Base-by-base conservation (phyloP, 2,888 invertebrate species). In the Emmelina monodactyla region DNA sequence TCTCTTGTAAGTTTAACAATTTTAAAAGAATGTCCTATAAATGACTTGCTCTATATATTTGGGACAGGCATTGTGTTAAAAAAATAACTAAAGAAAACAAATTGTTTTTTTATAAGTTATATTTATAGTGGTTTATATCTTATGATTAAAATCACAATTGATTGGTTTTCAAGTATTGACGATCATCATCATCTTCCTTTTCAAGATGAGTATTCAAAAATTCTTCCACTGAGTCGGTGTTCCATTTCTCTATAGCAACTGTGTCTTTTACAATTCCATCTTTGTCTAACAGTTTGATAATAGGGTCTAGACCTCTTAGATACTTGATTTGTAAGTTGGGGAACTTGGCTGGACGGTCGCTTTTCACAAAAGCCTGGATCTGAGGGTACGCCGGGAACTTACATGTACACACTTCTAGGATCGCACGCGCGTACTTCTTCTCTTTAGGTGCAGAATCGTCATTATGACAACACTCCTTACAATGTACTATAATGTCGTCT, bases 321-420 rank as follows among this genome's bases (percentile, higher is more conserved):
- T 97, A 97, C 58, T 92, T 91, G 31, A 98, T 91, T 64, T 89
- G 87, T 37, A 99, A 83, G 64, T 96, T 96, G 19, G 94, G 91
- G 62, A 94, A 97, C 65, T 94, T 91, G 2, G 86, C 84, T 5
- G 94, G 94, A 50, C 90, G 83, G 46, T 95, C 93, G 66, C 97
- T 93, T 66, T 95, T 97, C 33, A 97, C 91, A 63, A 99, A 99
- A 12, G 98, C 98, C 82, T 97, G 94, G 52, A 97, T 95, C 82
- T 98, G 97, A 28, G 98, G 97, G 83, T 94, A 98, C 5, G 94
- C 91, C 39, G 95, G 94, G 81, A 98, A 95, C 82, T 98, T 98
- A 73, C 98, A 99, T 33, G 96, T 96, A 62, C 98, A 99, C 4
- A 98, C 96, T 83, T 97, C 95, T 28, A 99, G 79, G 38, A 94